phyloP scores from a whole-genome alignment of 92 coral and sea anemone genomes.

The Zoanthus gigantus region DNA sequence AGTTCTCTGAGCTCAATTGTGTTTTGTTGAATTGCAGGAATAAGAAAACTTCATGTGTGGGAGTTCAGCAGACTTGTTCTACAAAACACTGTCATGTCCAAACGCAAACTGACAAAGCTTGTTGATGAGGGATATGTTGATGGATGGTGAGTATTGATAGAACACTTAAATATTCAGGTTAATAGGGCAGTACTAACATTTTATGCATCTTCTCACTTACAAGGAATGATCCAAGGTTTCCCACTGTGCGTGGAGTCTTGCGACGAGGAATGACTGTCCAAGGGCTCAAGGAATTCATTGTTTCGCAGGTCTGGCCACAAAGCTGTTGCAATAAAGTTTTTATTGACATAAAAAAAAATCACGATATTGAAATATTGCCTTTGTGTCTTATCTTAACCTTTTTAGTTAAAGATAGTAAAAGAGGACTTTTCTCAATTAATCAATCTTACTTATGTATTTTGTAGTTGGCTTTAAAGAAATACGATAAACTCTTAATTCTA shows the following conservation, averaged over 20 bases:
- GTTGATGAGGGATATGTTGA: slow-evolving; percentile 94
- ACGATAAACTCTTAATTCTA: no score
- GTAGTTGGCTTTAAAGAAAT: no score
- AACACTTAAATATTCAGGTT: not conserved
- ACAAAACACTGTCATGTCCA: slow-evolving; percentile 96
- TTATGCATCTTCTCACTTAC: not conserved
- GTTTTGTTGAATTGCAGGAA: slow-evolving; percentile 60
- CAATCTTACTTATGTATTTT: no score
- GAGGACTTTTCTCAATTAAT: no score
- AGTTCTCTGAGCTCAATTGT: not conserved
- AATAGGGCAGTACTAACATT: no score
- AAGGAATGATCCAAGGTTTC: slow-evolving; percentile 99
- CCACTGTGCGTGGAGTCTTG: slow-evolving; percentile 97
- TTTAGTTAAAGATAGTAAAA: no score
- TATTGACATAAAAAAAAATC: no score
- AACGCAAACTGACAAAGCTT: slow-evolving; percentile 89
- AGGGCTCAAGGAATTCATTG: slow-evolving; percentile 93
- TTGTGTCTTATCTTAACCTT: no score
- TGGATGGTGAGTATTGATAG: slow-evolving; percentile 90
- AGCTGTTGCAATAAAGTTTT: not conserved
- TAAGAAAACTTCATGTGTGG: slow-evolving; percentile 83
- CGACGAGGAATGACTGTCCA: slow-evolving; percentile 98
- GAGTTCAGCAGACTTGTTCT: slow-evolving; percentile 94
- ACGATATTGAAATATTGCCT: no score
- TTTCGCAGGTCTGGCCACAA: slow-evolving; percentile 69